phyloP scores from a whole-genome alignment of 2,113 vertebrate species.

The Mormoops blainvillei region DNA sequence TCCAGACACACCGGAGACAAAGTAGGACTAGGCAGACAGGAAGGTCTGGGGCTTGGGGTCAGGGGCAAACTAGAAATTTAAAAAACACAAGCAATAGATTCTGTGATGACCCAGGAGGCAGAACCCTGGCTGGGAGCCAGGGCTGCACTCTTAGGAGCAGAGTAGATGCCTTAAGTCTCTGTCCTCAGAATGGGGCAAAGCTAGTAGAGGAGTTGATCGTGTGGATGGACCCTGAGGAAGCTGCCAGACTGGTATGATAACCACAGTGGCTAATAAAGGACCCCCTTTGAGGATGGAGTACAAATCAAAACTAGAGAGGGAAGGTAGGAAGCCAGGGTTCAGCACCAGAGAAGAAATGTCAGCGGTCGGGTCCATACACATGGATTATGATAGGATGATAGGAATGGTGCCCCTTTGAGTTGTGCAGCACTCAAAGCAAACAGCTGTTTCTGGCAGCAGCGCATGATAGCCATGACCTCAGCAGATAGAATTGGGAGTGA shows the following conservation, averaged over 20 bases:
- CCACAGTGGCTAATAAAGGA: not conserved
- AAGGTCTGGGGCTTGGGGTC: not conserved
- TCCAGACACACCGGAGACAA: not conserved
- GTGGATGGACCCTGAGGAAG: not conserved
- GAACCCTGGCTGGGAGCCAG: not conserved
- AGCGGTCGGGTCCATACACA: not conserved
- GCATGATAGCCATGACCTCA: accelerated
- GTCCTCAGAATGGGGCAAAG: not conserved
- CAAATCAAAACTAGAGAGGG: not conserved
- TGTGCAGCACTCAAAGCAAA: not conserved
- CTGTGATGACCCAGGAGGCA: not conserved
- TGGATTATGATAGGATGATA: not conserved
- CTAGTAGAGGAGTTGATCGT: not conserved
- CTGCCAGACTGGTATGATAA: not conserved
- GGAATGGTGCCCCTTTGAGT: not conserved
- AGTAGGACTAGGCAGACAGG: not conserved
- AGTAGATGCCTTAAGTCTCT: not conserved
- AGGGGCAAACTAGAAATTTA: not conserved
- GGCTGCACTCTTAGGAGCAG: not conserved
- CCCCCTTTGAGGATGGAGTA: not conserved
- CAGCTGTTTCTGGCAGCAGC: not conserved
- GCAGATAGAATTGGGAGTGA: not conserved
- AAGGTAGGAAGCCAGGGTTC: not conserved
- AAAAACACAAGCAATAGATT: not conserved
- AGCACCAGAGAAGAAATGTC: not conserved